Evolutionary conservation across 2,888 invertebrate genomes (phyloP), one percentile per base, ranked within the genome.

Genomic region (Neoscelio sp.): DNA sequence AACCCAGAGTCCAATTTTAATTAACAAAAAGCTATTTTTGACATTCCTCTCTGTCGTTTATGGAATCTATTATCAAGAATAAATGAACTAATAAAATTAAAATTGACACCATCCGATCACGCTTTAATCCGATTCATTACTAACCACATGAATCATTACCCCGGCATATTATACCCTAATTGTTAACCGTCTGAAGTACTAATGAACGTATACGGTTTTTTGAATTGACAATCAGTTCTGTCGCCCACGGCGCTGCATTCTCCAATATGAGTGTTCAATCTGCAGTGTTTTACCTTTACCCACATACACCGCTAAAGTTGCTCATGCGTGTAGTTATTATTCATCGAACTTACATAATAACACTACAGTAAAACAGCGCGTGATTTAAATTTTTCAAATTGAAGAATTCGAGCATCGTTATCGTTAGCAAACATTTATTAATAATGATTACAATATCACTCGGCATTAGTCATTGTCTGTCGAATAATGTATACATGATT

Each of bases 161-260:
- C n/a, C n/a, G n/a, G n/a, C n/a, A n/a, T n/a, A n/a, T n/a, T n/a
- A n/a, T n/a, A n/a, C n/a, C n/a, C 20, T 4, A 38, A 44, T 48
- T 26, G 15, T 50, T 26, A 44, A 44, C 20, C 20, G 44, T n/a
- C 44, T 20, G 15, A n/a, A n/a, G 30, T 17, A 8, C 35, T 10
- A 52, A 33, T 52, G 52, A 35, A 50, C 50, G 58, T 58, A 58
- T 28, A 58, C 28, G 18, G 26, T 58, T 28, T 40, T 40, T 42
- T 40, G 56, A 56, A 56, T 56, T n/a, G 26, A n/a, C 23, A 56
- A 56, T 40, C 6, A 56, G 40, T 40, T 40, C 23, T n/a, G 2
- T 30, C 50, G 30, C 58, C 42, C 58, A 58, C 42, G 42, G 10
- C 28, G 12, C 8, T 28, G 58, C 58, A 58, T 44, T 58, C 30